A percentile compares a stretch with the other conserved stretches of the same genome.
Evolutionary conservation across 2,888 invertebrate genomes (phyloP).

Genomic region (Dichetophora obliterata): DNA sequence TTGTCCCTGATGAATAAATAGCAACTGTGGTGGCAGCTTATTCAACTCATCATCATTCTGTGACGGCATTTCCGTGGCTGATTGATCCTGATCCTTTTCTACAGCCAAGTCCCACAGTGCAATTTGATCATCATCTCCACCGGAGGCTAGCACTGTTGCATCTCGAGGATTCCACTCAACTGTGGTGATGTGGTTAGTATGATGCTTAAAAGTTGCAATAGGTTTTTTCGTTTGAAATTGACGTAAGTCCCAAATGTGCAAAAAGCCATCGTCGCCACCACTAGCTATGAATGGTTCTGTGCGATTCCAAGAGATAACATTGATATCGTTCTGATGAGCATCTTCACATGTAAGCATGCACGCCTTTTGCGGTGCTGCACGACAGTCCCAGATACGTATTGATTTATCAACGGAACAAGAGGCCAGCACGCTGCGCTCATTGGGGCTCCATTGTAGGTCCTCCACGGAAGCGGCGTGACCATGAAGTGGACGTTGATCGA

Average conservation of each 20-base stretch:
- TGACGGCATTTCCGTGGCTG: constrained; percentile 71
- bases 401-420: constrained; percentile 91
- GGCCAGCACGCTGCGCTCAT: constrained; percentile 89
- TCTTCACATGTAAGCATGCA: constrained; percentile 90
- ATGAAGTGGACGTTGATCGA: constrained; percentile 88
- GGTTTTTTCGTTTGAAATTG: constrained; percentile 83
- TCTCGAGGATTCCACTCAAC: constrained; percentile 98
- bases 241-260: constrained; percentile 96
- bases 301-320: constrained; percentile 97
- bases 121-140: constrained; percentile 94
- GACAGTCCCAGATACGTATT: constrained; percentile 95
- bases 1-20: constrained; percentile 99
- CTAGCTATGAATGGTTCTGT: constrained; percentile 92
- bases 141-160: constrained; percentile 92
- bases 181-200: constrained; percentile 92
- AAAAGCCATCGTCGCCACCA: constrained; percentile 94
- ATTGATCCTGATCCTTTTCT: constrained; percentile 79
- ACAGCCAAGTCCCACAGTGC: constrained; percentile 97
- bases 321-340: constrained; percentile 93
- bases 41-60: constrained; percentile 80
- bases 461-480: constrained; percentile 95
- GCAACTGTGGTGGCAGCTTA: constrained; percentile 92
- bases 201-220: constrained; percentile 95
- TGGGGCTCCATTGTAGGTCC: constrained; percentile 99
- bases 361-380: constrained; percentile 87